Evolutionary conservation across 2,113 vertebrate species (phyloP), one percentile per base, ranked within the genome.

Genomic region (Daubentonia madagascariensis): DNA sequence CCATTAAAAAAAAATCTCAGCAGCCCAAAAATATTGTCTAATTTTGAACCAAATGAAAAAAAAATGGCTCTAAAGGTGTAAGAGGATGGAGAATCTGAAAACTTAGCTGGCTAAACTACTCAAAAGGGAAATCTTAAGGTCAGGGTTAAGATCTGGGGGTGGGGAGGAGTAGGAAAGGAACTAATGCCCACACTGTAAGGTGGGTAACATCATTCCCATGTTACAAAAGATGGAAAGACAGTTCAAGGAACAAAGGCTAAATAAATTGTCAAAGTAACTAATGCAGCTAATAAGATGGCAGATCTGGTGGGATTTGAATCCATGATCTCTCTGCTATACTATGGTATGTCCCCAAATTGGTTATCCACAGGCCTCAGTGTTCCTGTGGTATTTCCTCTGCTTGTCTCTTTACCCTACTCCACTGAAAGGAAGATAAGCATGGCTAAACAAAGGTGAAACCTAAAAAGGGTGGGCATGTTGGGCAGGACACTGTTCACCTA

Each of bases 151-250:
- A 43, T 1, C 8, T 54, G 2, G 25, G 76, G 6, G 32, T 61
- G 17, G 54, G 4, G 23, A 52, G 9, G 30, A 8, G 10, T 37
- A 48, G 25, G 5, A 76, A 30, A 57, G 17, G 43, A 70, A 52
- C 72, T 70, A 91, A 73, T 32, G 14, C 87, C 57, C 28, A 67
- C 6, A 79, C 32, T 87, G 11, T 13, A 84, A 92, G 59, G 59
- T 32, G n/a, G 65, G 40, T 40, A 86, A 68, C 72, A 63, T 81
- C 54, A 80, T 61, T 54, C 28, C 37, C 40, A 78, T 7, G 20
- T 32, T 85, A 70, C 57, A 90, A 78, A 97, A 86, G 54, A 96
- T 40, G 43, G 73, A 95, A 94, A 96, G 67, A 45, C 40, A 86
- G 43, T 67, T 65, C 45, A 73, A 73, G 96, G 54, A 79, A 59